Evolutionary conservation across 2,797 vertebrate genomes (phyloP), one percentile per base, ranked within the genome.

Genomic region (Megaceryle alcyon): DNA sequence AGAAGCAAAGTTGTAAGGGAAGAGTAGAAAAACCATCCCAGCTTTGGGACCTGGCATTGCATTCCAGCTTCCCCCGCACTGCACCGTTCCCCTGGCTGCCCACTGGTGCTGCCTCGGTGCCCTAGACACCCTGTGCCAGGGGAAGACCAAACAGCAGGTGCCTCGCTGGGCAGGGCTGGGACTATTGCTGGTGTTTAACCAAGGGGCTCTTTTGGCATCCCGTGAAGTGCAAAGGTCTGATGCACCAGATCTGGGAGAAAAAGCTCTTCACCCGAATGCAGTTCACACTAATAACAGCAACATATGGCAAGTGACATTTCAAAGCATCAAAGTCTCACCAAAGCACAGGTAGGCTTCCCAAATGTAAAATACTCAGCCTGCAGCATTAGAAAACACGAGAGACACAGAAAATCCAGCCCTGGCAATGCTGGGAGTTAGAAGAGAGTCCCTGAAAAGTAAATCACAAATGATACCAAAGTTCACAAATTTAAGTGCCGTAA

Each of bases 251-350:
- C 66, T 9, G 11, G 28, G 59, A 61, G 66, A n/a, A 75, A n/a
- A 71, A 82, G 48, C 49, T 88, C 84, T 65, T 66, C 20, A 7
- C 35, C 6, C n/a, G 61, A 78, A 44, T 19, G 33, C 35, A 33
- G 31, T 75, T 86, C 64, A 10, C 51, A 59, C 81, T 79, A 73
- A 88, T 81, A 70, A 60, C 7, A 54, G 73, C 35, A 76, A 15
- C 87, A 92, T 68, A 92, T 78, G 95, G 92, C 88, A 83, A 51
- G 69, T 92, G 95, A 78, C 82, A 92, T 94, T 91, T 92, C 68
- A 31, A 66, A 68, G 72, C 69, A 56, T 56, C 76, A 83, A 29
- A 65, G 82, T 60, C 80, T 69, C 84, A 82, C 46, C 75, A 44
- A 64, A 76, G 83, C 73, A 59, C 77, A 89, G 75, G 92, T 76